Percentiles rank a stretch among this genome's conserved stretches.
phyloP scores from a whole-genome alignment of 1,140 invertebrate species.

The Drosophila mojavensis region DNA sequence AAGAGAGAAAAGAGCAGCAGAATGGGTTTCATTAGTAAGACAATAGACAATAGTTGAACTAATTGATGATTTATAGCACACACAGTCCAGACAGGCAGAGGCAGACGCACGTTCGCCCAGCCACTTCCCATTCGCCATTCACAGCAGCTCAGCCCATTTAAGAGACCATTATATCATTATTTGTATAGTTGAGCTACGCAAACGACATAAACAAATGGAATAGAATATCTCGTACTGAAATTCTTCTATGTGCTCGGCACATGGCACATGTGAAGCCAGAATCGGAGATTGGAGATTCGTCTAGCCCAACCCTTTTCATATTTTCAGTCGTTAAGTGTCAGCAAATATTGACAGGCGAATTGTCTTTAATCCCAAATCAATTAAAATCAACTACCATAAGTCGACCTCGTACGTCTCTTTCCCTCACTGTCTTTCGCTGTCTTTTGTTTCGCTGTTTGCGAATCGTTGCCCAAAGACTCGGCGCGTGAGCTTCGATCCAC shows the following conservation, averaged over 20 bases:
- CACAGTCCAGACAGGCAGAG: neutral
- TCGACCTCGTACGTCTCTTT: neutral
- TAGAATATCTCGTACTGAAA: neutral
- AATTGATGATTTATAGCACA: slow-evolving; percentile 32
- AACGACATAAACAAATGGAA: slow-evolving; percentile 4
- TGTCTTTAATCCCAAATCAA: slow-evolving; percentile 46
- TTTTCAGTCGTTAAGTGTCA: slow-evolving; percentile 9
- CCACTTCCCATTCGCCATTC: slow-evolving; percentile 19
- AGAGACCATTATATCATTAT: slow-evolving; percentile 36
- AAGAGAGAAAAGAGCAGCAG: slow-evolving; percentile 37
- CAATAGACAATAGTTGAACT: slow-evolving; percentile 24
- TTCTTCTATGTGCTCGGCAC: neutral
- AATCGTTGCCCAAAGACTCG: slow-evolving; percentile 54
- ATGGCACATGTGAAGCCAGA: neutral
- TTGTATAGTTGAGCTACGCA: slow-evolving; percentile 12
- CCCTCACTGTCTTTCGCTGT: neutral
- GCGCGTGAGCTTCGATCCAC: slow-evolving; percentile 44
- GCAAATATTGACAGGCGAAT: slow-evolving; percentile 47
- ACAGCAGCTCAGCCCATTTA: slow-evolving; percentile 29
- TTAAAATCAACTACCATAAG: slow-evolving; percentile 41
- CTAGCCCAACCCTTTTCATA: neutral
- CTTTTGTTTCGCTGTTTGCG: slow-evolving; percentile 1
- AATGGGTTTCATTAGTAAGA: slow-evolving; percentile 32
- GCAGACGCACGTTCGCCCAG: neutral
- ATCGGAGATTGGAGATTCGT: neutral